Evolutionary conservation across 2,113 vertebrate species (phyloP).

Genomic region (Picathartes gymnocephalus): DNA sequence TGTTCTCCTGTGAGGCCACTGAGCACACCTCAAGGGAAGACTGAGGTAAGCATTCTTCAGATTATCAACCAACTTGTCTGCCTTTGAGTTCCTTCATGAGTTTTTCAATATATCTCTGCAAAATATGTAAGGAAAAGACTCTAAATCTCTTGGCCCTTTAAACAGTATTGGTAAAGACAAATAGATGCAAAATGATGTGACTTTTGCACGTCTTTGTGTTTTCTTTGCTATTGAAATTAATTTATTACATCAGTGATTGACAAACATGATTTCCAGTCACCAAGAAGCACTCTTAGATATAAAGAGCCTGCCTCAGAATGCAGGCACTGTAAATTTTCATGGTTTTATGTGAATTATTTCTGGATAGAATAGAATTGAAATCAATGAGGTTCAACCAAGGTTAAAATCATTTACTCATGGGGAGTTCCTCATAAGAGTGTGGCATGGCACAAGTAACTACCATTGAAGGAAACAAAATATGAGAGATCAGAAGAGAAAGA

Average conservation of each 20-base stretch:
- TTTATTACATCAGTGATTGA: neutral
- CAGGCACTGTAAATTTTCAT: neutral
- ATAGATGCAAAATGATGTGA: neutral
- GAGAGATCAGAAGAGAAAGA: neutral
- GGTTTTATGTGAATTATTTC: neutral
- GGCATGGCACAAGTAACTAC: neutral
- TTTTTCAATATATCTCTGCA: neutral
- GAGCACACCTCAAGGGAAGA: neutral
- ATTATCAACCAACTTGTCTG: neutral
- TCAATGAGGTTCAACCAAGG: neutral
- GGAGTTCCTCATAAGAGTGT: neutral
- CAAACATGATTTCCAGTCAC: neutral
- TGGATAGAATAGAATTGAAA: neutral
- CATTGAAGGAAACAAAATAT: neutral
- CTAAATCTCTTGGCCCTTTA: neutral
- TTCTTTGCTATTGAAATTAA: neutral
- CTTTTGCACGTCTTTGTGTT: neutral
- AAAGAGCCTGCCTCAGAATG: neutral
- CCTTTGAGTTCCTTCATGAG: neutral
- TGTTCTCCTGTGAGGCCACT: neutral
- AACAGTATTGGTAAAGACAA: neutral
- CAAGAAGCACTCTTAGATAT: neutral
- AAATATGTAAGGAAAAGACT: accelerated
- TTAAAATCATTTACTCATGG: neutral
- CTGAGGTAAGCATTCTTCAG: neutral